These are phyloP conservation scores for Boleophthalmus pectinirostris DNA, from an alignment of 2,113 vertebrate genomes.

Conservation along the genomic window DNA sequence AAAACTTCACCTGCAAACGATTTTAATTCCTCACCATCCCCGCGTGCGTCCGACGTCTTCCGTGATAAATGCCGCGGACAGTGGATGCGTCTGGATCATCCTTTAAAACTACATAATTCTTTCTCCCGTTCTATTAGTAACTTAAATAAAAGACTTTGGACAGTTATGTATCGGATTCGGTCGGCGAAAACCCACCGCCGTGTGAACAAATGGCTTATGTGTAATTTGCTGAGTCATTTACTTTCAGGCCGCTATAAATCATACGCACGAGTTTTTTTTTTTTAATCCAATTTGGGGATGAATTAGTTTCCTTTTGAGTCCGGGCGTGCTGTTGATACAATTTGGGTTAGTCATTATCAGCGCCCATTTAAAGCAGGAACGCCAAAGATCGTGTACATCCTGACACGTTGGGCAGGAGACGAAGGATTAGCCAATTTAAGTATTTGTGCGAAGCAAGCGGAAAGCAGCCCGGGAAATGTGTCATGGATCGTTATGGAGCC, in stretches of 20 bases:
- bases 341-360: conserved; percentile 30
- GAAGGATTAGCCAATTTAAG: conserved; percentile 52
- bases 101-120: conserved; percentile 1
- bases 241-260: background rate
- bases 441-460: conserved; percentile 48
- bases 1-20: background rate
- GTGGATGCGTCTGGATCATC: conserved; percentile 1
- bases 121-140: conserved; percentile 17
- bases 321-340: background rate
- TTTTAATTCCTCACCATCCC: background rate
- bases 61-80: conserved; percentile 1
- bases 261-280: background rate
- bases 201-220: conserved; percentile 23
- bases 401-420: conserved; percentile 31
- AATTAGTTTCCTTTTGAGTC: conserved; percentile 22
- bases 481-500: background rate
- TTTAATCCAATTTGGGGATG: conserved; percentile 30
- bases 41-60: background rate
- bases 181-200: conserved; percentile 12
- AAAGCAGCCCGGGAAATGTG: conserved; percentile 30
- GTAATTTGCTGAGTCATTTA: conserved; percentile 26
- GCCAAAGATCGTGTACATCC: conserved; percentile 30
- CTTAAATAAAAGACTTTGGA: conserved; percentile 19
- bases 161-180: conserved; percentile 14
- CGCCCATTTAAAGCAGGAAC: conserved; percentile 53